Base-by-base conservation (phyloP, 53 echinoderm and acorn worm genomes). In the Arbacia lixula region DNA sequence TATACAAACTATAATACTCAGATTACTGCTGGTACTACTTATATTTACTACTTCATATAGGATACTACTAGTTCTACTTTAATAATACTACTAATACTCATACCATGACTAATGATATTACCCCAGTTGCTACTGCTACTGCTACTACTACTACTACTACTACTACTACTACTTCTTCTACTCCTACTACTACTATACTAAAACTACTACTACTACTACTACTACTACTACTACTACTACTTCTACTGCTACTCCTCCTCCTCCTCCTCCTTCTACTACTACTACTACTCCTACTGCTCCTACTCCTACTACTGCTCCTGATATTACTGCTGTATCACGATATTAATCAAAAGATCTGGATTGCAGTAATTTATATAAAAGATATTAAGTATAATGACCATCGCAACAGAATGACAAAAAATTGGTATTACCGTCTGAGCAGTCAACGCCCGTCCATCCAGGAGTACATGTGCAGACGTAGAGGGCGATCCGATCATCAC, bases 371-470 rank as follows among this genome's bases (percentile, higher is more conserved):
- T n/a, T n/a, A n/a, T n/a, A n/a, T n/a, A n/a, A n/a, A n/a, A n/a
- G n/a, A n/a, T n/a, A n/a, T n/a, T n/a, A n/a, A n/a, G n/a, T n/a
- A n/a, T n/a, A n/a, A n/a, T n/a, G n/a, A n/a, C n/a, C n/a, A n/a
- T n/a, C n/a, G n/a, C n/a, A n/a, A n/a, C n/a, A 46, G 14, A 14
- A 46, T 46, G 14, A 46, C 14, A n/a, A n/a, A n/a, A n/a, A n/a
- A n/a, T n/a, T 64, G 20, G 43, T 28, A 28, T 74, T 17, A 74
- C 74, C 74, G 1, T n/a, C 34, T 4, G 32, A n/a, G 31, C 74
- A 74, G 50, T 50, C 52, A 21, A 2, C 21, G 10, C 74, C 74
- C 34, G 42, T 17, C 74, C 74, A 74, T 12, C 74, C 74, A 21
- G 30, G 27, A 10, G 6, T 5, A 74, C 74, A 74, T 14, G 6